These are phyloP conservation scores for Bombus balteatus DNA, from an alignment of 1,140 invertebrate species.

Conservation along the genomic window DNA sequence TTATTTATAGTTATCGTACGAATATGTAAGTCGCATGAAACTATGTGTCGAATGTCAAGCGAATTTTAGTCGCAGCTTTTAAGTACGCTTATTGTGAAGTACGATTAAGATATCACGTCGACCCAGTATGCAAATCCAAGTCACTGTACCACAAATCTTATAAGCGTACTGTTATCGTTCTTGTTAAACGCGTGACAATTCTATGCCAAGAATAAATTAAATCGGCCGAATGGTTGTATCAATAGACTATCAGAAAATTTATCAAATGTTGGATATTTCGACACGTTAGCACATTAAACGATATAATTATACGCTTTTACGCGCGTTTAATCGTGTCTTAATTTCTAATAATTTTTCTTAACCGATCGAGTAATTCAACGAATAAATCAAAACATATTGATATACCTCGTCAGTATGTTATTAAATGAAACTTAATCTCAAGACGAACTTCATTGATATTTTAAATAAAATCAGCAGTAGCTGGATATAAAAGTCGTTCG, in stretches of 20 bases:
- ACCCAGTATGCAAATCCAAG: slow-evolving; percentile 39
- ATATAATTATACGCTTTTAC: background rate
- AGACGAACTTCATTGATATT: background rate
- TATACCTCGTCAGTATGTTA: background rate
- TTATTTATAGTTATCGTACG: background rate
- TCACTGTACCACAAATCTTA: slow-evolving; percentile 20
- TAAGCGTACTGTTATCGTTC: slow-evolving; percentile 22
- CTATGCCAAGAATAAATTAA: slow-evolving; percentile 10
- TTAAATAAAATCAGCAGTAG: background rate
- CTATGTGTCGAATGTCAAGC: too few species aligned
- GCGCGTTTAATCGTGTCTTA: background rate
- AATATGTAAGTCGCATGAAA: background rate
- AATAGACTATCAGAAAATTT: background rate
- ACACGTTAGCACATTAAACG: background rate
- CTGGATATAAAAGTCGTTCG: background rate
- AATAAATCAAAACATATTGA: background rate
- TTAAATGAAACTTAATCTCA: background rate
- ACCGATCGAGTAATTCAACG: too few species aligned
- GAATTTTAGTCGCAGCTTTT: background rate
- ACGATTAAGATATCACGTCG: slow-evolving; percentile 33
- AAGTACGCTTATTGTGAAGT: background rate
- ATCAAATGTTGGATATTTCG: background rate
- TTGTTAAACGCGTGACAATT: slow-evolving; percentile 24
- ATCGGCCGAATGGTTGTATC: background rate
- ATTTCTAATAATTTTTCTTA: background rate